Evolutionary conservation across 2,797 vertebrate species (phyloP), one percentile per base, ranked within the genome.

Genomic region (Helarctos malayanus): DNA sequence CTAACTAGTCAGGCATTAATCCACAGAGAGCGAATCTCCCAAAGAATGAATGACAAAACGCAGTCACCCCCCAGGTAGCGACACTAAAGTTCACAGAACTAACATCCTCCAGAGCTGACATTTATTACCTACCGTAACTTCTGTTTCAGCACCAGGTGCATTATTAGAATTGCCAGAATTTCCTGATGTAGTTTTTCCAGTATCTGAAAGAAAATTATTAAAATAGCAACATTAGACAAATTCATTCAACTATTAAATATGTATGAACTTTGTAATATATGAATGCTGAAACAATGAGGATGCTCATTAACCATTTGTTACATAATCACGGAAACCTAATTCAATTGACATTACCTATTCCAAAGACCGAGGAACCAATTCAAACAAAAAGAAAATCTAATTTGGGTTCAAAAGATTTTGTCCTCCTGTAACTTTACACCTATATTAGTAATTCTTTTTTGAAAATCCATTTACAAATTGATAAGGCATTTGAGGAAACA

Each of bases 201-300:
- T 47, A 96, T 49, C 98, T 98, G 83, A 96, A 94, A 97, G 18
- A 97, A 93, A 97, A 86, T 92, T 49, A 91, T 91, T 89, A 81
- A 76, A 91, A 85, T 47, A 78, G 59, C 4, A 10, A 85, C 9
- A 96, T 69, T 27, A 79, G 84, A 78, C 54, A 98, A 90, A 10
- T 84, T 80, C 86, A 96, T 68, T 61, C 75, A 93, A 90, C 38
- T 49, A 94, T 91, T 95, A 69, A 76, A 68, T 80, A 61, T 84
- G 84, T 92, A 56, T 4, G 0, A 2, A 47, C 27, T 89, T 76
- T 81, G 5, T 21, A 83, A 69, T n/a, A 47, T 75, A 87, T 10
- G 19, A 82, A 92, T 35, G 71, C 32, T 68, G 27, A 78, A 41
- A 32, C 49, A 96, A 85, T 61, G 63, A 90, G 11, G 47, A 73